These are phyloP conservation scores for Drosophila ambigua DNA, from an alignment of 1,140 invertebrate species.

Conservation along the genomic window DNA sequence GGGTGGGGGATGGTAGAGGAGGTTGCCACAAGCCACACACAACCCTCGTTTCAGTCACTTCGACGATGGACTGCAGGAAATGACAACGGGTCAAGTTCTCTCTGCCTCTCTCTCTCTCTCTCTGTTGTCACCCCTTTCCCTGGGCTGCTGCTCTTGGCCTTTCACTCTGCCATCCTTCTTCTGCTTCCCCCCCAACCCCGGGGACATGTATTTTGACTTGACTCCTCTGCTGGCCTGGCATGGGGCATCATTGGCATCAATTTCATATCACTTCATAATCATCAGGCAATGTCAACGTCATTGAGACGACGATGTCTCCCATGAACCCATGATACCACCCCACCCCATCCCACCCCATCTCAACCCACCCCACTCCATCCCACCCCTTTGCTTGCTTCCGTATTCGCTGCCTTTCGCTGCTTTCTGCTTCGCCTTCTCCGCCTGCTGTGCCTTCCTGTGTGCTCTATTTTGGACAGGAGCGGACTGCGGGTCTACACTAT, in stretches of 20 bases:
- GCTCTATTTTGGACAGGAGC: too few relatives aligned
- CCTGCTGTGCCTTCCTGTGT: too few relatives aligned
- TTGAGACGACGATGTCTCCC: conserved; percentile 40
- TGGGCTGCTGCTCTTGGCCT: not conserved
- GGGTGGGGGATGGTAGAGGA: conserved; percentile 8
- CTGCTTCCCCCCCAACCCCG: not conserved
- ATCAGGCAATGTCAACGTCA: conserved; percentile 71
- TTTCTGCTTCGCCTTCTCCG: too few relatives aligned
- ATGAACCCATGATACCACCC: not conserved
- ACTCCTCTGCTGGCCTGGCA: conserved; percentile 25
- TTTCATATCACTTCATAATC: conserved; percentile 81
- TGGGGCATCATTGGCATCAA: conserved; percentile 74
- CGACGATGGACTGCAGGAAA: conserved; percentile 52
- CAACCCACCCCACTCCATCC: not conserved
- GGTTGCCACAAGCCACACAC: conserved; percentile 9
- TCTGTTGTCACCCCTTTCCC: not conserved
- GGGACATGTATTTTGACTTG: conserved; percentile 63
- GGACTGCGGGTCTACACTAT: too few relatives aligned
- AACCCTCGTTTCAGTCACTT: conserved; percentile 44
- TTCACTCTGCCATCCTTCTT: not conserved
- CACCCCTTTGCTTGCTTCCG: conserved; percentile 8
- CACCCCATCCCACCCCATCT: not conserved
- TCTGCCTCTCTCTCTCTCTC: not conserved
- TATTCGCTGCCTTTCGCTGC: too few relatives aligned
- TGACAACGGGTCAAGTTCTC: conserved; percentile 40